Conservation (phyloP, 1,140 invertebrate genomes). For the Conus betulinus region DNA sequence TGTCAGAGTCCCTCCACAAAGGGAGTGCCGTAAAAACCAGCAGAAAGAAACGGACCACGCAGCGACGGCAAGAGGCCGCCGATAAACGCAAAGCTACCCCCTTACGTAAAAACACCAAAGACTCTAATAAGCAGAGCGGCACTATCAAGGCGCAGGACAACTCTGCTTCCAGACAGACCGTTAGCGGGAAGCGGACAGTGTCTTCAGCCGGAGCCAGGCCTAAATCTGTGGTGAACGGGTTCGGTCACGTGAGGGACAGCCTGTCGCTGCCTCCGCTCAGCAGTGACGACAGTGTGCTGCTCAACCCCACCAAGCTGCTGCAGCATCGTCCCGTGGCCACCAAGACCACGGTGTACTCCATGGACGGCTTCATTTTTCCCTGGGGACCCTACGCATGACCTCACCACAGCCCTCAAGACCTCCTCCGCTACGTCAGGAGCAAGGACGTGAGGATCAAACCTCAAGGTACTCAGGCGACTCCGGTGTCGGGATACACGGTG, state of each 20-base stretch:
- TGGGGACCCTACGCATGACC: conserved; percentile 19
- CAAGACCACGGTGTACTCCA: conserved; percentile 2
- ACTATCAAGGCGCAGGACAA: not conserved
- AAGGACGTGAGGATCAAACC: not conserved
- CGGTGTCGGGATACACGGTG: not conserved
- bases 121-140: not conserved
- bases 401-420: not conserved
- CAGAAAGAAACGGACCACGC: conserved; percentile 20
- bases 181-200: not conserved
- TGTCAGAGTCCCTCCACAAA: not conserved
- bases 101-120: not conserved
- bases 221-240: not conserved
- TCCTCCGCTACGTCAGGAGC: not conserved
- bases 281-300: not conserved
- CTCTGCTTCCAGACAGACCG: not conserved
- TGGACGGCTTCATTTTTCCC: conserved; percentile 39
- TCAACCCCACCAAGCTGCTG: not conserved
- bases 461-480: not conserved
- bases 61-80: not conserved
- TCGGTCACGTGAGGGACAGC: conserved; percentile 12
- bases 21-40: not conserved
- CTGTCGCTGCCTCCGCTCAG: conserved; percentile 8
- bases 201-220: not conserved
- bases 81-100: conserved; percentile 17
- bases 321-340: conserved; percentile 12